These are phyloP conservation scores for Atrina japonica DNA, from an alignment of 2,888 invertebrate genomes.

Conservation along the genomic window DNA sequence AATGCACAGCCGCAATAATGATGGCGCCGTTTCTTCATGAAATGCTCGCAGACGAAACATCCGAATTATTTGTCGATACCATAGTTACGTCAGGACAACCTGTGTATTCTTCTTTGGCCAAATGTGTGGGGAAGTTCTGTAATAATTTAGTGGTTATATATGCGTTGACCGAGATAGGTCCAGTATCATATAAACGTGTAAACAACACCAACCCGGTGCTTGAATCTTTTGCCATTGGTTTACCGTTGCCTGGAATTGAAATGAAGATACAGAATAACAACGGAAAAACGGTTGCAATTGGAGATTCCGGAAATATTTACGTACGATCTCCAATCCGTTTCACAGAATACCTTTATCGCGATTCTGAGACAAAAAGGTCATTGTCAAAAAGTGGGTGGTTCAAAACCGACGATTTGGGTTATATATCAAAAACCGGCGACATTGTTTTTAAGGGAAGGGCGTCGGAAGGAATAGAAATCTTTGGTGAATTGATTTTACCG, in stretches of 20 bases:
- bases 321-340: slow-evolving; percentile 1
- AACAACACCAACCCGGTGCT: background rate
- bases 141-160: slow-evolving; percentile 6
- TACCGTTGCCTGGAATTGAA: slow-evolving; percentile 18
- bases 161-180: slow-evolving; percentile 6
- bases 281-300: background rate
- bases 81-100: slow-evolving; percentile 11
- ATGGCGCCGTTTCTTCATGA: slow-evolving; percentile 15
- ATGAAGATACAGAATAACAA: slow-evolving; percentile 9
- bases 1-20: slow-evolving; percentile 1
- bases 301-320: slow-evolving; percentile 2
- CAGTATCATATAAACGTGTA: background rate
- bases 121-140: background rate
- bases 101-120: background rate
- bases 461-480: slow-evolving; percentile 8
- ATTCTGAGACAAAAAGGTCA: background rate
- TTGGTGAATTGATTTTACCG: slow-evolving; percentile 5
- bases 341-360: slow-evolving; percentile 7
- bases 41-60: background rate
- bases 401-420: slow-evolving; percentile 21
- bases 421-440: slow-evolving; percentile 7
- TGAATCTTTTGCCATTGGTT: background rate
- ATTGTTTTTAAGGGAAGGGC: slow-evolving; percentile 1
- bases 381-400: slow-evolving; percentile 15
- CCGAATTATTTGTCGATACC: background rate